Evolutionary conservation across 2,888 invertebrate species (phyloP).

Genomic region (Sepioteuthis lessoniana): DNA sequence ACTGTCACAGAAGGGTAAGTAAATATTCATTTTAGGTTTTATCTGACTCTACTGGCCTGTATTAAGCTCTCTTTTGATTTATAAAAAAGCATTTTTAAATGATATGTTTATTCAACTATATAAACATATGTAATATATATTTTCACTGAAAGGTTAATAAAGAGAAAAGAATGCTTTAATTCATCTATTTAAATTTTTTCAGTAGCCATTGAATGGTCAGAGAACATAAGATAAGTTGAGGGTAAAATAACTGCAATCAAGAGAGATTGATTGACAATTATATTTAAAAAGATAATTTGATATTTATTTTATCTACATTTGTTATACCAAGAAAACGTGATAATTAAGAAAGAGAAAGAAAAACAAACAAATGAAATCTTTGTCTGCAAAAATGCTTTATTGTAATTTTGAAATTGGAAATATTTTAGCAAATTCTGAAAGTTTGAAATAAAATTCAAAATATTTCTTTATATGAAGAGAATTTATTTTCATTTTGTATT

Average conservation of each 20-base stretch:
- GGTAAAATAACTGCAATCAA: neutral
- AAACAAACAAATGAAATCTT: too few relatives aligned
- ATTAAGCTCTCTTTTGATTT: too few relatives aligned
- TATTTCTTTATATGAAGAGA: neutral
- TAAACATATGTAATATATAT: too few relatives aligned
- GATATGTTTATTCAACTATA: too few relatives aligned
- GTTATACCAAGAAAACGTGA: conserved; percentile 33
- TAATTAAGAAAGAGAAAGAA: neutral
- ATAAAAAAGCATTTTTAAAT: too few relatives aligned
- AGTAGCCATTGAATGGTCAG: neutral
- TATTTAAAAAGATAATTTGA: neutral
- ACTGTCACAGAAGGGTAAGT: too few relatives aligned
- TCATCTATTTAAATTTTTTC: too few relatives aligned
- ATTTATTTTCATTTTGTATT: neutral
- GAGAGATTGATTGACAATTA: neutral
- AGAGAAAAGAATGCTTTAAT: neutral
- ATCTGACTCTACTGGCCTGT: too few relatives aligned
- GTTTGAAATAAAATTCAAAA: neutral
- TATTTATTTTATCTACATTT: neutral
- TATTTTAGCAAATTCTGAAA: neutral
- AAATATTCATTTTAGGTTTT: too few relatives aligned
- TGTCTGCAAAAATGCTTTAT: neutral
- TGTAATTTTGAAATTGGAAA: neutral
- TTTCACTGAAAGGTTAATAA: too few relatives aligned
- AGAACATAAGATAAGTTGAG: neutral